Conservation (phyloP, 2,888 invertebrate genomes). For the Portevinia maculata region DNA sequence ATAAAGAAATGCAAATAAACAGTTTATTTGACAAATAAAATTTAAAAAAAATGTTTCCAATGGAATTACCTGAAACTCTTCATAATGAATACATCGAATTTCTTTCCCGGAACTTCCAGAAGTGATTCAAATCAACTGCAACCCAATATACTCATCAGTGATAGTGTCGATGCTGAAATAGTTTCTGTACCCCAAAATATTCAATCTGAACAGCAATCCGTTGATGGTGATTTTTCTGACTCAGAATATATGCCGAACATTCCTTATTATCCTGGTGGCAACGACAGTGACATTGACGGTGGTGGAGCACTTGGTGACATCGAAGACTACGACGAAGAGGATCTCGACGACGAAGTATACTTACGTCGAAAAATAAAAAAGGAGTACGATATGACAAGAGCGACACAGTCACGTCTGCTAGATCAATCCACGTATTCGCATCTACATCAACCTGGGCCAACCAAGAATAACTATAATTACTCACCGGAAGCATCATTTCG, state of each 20-base stretch:
- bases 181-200: conserved; percentile 5
- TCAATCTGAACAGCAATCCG: conserved; percentile 18
- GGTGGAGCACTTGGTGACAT: conserved; percentile 36
- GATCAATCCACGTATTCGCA: conserved; percentile 50
- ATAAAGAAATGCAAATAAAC: neutral
- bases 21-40: neutral
- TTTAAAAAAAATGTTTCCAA: conserved; percentile 54
- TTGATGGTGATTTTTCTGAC: conserved; percentile 57
- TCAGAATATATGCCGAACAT: conserved; percentile 62
- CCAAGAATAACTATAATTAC: conserved; percentile 26
- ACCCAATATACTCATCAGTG: conserved; percentile 32
- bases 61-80: conserved; percentile 56
- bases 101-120: conserved; percentile 58
- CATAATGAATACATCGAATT: conserved; percentile 70
- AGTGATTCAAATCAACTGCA: conserved; percentile 53
- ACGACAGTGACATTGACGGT: conserved; percentile 58
- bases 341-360: conserved; percentile 51
- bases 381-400: conserved; percentile 46
- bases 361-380: conserved; percentile 34
- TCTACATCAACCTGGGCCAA: conserved; percentile 27
- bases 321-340: conserved; percentile 53
- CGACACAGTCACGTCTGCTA: conserved; percentile 53
- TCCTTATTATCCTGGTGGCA: conserved; percentile 55
- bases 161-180: conserved; percentile 5
- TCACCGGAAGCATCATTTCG: conserved; percentile 76